Evolutionary conservation across 2,888 invertebrate species (phyloP), one percentile per base, ranked within the genome.

Genomic region (Drosophila meridionalis): DNA sequence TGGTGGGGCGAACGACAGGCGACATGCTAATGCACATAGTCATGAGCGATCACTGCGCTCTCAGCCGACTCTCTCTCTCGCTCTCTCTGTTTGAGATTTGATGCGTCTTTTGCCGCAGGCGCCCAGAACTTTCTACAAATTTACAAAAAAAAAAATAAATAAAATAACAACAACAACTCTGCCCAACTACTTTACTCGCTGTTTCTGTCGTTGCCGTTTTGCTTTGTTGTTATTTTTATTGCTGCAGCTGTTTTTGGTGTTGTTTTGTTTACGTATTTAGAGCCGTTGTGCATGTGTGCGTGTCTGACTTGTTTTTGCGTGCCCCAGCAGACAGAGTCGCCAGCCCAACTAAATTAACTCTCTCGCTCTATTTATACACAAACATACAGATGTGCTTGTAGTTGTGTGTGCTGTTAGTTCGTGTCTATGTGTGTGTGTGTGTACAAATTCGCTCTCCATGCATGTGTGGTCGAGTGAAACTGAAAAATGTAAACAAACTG

Each of bases 401-500:
- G 30, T 11, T 30, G 26, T 40, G n/a, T 26, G 3, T n/a, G 26
- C 6, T 47, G 11, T 50, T 20, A 20, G 38, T 47, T 26, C 20
- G 20, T 7, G 30, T 40, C 0, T 40, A 11, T 28, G 56, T 63
- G 56, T 73, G 47, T 69, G 48, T 68, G 67, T 47, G 1, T 7
- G 28, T 30, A 38, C 6, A 48, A 60, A 50, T 50, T 40, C 40
- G 20, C 48, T 60, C 48, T 50, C 55, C 64, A 64, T 76, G 58
- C 66, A 40, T 52, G 70, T 71, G 73, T 62, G 59, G 68, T 43
- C 58, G 80, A 82, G 80, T 86, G 83, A 87, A 83, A 90, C 91
- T 89, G 85, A 89, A 91, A 91, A 91, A 90, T 92, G 91, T 92
- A 91, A 91, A 92, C 91, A 91, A 92, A 91, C 92, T 91, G 91